These are phyloP conservation scores for Coptodon bakossiorum DNA, from an alignment of 2,113 vertebrate genomes.

Conservation along the genomic window DNA sequence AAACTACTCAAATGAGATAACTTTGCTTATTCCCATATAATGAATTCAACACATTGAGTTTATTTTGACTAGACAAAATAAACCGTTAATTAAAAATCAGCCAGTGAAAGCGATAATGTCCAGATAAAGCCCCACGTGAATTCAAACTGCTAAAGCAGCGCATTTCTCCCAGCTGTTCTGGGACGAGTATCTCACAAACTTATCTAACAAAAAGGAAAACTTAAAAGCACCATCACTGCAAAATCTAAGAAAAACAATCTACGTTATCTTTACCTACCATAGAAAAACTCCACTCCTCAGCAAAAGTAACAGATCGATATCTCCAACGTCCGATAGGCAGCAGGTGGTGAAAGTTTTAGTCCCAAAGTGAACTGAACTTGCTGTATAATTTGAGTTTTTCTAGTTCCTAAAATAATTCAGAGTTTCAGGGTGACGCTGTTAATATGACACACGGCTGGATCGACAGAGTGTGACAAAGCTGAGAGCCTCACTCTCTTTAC, in stretches of 20 bases:
- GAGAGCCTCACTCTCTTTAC: conserved; percentile 36
- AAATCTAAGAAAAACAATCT: not conserved
- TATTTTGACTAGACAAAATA: not conserved
- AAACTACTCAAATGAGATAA: not conserved
- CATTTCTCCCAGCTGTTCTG: accelerated
- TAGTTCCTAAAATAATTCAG: not conserved
- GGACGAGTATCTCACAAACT: not conserved
- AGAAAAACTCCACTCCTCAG: not conserved
- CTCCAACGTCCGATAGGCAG: conserved; percentile 13
- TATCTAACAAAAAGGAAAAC: not conserved
- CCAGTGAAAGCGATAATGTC: not conserved
- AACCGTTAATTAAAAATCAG: not conserved
- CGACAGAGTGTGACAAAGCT: not conserved
- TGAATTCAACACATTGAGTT: accelerated
- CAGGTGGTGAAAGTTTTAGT: conserved; percentile 10
- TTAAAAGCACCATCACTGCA: not conserved
- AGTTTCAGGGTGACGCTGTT: not conserved
- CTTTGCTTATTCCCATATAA: not conserved
- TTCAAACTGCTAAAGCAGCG: not conserved
- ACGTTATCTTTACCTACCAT: conserved; percentile 32
- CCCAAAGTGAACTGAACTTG: not conserved
- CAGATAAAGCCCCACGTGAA: not conserved
- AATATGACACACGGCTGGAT: conserved; percentile 1
- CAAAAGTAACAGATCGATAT: not conserved
- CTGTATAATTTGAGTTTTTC: not conserved